These are phyloP conservation scores for Leptopilina clavipes DNA, from an alignment of 1,140 invertebrate species.

Conservation along the genomic window DNA sequence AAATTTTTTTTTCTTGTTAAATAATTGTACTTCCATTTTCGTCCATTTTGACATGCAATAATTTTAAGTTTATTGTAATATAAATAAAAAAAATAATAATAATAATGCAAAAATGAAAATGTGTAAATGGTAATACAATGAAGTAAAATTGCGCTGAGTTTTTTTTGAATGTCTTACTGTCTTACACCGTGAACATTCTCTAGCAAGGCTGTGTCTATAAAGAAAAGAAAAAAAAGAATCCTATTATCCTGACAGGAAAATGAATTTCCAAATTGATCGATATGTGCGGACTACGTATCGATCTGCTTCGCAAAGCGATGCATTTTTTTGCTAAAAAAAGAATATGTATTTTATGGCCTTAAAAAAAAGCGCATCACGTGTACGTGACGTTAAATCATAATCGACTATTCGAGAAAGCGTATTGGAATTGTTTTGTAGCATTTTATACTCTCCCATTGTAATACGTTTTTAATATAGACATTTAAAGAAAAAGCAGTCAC, in stretches of 20 bases:
- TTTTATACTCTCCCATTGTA: conserved; percentile 68
- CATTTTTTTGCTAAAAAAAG: conserved; percentile 34
- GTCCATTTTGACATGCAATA: not conserved
- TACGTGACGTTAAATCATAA: conserved; percentile 56
- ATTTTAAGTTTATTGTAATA: not conserved
- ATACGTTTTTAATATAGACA: conserved; percentile 61
- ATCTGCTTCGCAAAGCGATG: conserved; percentile 6
- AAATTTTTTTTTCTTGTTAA: too few species aligned
- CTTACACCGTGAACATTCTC: conserved; percentile 71
- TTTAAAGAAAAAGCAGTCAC: conserved; percentile 21
- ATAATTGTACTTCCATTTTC: not conserved
- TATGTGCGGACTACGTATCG: conserved; percentile 41
- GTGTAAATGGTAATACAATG: conserved; percentile 45
- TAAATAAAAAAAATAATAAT: not conserved
- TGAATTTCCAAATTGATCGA: conserved; percentile 62
- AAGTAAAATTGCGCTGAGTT: conserved; percentile 65
- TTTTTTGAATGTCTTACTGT: conserved; percentile 65
- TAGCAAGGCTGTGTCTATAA: conserved; percentile 68
- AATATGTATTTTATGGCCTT: conserved; percentile 63
- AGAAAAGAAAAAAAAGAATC: not conserved
- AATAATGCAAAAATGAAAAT: not conserved
- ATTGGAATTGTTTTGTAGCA: conserved; percentile 71
- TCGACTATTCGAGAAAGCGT: conserved; percentile 52
- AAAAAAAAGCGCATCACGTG: conserved; percentile 56
- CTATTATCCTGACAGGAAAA: conserved; percentile 53